Conservation (phyloP, 2,888 invertebrate genomes). For the Gymnoscelis rufifasciata region DNA sequence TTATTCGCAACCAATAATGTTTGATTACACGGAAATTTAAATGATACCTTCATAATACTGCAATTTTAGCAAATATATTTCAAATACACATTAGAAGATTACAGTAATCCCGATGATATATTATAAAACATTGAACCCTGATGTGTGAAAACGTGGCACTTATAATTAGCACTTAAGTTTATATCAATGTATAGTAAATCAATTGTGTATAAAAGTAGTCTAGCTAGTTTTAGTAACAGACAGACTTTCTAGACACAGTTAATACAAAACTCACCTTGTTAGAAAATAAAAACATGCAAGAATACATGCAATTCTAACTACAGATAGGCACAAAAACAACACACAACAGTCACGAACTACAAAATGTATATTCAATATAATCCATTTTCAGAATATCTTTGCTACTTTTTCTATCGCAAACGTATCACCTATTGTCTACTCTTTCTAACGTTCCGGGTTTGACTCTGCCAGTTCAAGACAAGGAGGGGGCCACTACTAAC, state of each 20-base stretch:
- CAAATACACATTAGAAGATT: no score
- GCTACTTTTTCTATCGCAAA: constrained; percentile 18
- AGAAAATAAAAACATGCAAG: constrained; percentile 5
- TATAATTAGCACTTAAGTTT: no score
- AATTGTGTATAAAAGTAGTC: no score
- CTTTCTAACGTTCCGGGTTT: constrained; percentile 26
- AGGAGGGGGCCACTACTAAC: constrained; percentile 48
- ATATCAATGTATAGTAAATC: no score
- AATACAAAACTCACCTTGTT: constrained; percentile 11
- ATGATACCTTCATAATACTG: no score
- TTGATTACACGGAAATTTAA: no score
- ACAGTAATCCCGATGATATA: no score
- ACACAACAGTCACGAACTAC: constrained; percentile 13
- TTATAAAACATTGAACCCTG: no score
- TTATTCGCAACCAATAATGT: no score
- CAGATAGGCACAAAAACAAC: constrained; percentile 6
- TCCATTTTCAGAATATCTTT: background rate
- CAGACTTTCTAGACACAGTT: constrained; percentile 3
- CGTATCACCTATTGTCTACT: constrained; percentile 17
- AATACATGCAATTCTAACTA: background rate
- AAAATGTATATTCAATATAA: constrained; percentile 4
- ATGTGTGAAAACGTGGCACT: no score
- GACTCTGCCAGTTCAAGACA: constrained; percentile 35
- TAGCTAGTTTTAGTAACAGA: constrained; percentile 2
- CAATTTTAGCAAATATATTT: no score